phyloP scores from a whole-genome alignment of 2,113 vertebrate genomes.

The Oncorhynchus keta region DNA sequence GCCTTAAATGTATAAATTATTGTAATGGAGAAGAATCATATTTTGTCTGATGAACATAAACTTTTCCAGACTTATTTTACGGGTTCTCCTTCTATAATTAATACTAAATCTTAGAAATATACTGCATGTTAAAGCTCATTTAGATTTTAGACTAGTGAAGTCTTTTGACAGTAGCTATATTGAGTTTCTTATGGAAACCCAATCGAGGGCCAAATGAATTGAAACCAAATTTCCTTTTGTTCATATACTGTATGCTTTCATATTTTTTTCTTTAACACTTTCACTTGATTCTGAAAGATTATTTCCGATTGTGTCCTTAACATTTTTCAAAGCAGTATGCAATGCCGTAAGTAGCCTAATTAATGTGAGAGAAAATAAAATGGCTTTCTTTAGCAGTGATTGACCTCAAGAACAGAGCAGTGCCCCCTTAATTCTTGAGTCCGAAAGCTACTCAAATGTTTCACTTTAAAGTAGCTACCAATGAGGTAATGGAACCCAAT shows the following conservation, averaged over 20 bases:
- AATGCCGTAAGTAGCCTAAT: neutral
- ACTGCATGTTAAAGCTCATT: too few species aligned
- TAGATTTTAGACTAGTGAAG: too few species aligned
- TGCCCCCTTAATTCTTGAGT: neutral
- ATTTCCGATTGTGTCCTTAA: conserved; percentile 17
- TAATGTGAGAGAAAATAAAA: neutral
- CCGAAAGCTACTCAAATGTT: neutral
- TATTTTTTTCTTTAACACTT: neutral
- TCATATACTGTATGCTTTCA: too few species aligned
- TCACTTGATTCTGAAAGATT: neutral
- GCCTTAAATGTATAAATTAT: conserved; percentile 10
- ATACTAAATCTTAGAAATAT: too few species aligned
- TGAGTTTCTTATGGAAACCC: neutral
- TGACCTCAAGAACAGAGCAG: neutral
- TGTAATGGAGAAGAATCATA: neutral
- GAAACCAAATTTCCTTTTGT: neutral
- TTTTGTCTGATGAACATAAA: neutral
- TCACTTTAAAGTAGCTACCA: neutral
- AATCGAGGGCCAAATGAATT: neutral
- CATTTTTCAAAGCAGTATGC: conserved; percentile 11
- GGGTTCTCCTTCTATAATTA: neutral
- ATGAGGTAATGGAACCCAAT: neutral
- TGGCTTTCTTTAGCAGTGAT: neutral
- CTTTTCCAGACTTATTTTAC: neutral
- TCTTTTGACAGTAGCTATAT: neutral